Evolutionary conservation across 2,113 vertebrate genomes (phyloP).

Genomic region (Pandion haliaetus): DNA sequence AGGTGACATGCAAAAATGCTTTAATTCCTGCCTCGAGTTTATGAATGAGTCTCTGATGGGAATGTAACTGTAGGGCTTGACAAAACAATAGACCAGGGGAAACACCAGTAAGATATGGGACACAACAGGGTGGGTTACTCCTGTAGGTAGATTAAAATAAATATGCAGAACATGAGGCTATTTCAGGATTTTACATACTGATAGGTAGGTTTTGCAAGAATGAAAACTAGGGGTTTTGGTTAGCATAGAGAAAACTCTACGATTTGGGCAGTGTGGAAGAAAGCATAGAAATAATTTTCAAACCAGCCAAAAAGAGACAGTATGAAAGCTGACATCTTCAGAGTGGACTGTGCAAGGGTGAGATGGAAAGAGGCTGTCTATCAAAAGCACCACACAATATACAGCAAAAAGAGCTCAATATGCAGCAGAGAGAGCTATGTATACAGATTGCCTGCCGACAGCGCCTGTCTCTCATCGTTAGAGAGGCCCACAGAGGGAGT

Average conservation of each 20-base stretch:
- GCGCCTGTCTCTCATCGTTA: not conserved
- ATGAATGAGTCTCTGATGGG: not conserved
- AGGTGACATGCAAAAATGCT: not conserved
- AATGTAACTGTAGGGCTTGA: not conserved
- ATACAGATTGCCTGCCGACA: not conserved
- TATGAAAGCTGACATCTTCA: not conserved
- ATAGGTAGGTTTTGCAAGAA: not conserved
- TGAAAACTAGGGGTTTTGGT: not conserved
- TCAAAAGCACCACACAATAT: not conserved
- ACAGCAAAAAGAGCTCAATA: not conserved
- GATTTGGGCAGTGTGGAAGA: not conserved
- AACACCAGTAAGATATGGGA: not conserved
- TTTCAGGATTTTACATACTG: not conserved
- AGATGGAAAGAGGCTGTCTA: not conserved
- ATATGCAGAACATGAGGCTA: not conserved
- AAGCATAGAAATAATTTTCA: not conserved
- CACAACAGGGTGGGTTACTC: not conserved
- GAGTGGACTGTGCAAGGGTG: not conserved
- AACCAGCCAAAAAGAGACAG: not conserved
- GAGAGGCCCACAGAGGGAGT: not conserved
- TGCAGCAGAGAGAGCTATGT: not conserved
- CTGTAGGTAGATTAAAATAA: not conserved
- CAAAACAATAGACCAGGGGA: not conserved
- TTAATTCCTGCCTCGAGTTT: not conserved
- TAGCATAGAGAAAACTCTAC: not conserved